Evolutionary conservation across 2,113 vertebrate genomes (phyloP), one percentile per base, ranked within the genome.

Genomic region (Carollia perspicillata): DNA sequence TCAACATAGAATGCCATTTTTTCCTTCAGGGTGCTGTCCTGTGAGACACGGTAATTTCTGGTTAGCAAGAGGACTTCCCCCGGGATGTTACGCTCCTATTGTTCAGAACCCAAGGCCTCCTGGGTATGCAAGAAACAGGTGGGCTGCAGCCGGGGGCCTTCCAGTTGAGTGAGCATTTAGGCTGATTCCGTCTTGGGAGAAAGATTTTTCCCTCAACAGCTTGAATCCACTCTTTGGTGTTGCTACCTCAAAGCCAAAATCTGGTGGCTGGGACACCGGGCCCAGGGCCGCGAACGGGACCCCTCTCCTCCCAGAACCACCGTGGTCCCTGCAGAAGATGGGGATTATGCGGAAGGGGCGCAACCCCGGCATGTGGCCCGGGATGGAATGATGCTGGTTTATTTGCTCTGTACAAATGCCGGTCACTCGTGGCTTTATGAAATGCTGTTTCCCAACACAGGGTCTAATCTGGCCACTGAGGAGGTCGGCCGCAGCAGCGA

Each of bases 1-100:
- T 95, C 95, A 95, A 84, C 93, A 96, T 74, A 92, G 95, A 97
- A 97, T 91, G 97, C 93, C 94, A 96, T 97, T 95, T 97, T 71
- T 69, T 96, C 49, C 87, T 93, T 55, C 81, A 89, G 79, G 37
- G 78, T n/a, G 14, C 44, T 58, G 72, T 95, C 90, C 95, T 35
- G 60, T 23, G 86, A 96, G 96, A 98, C 95, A 40, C 0, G 69
- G 60, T 97, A 96, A 97, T 96, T 94, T 55, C 88, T 74, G 75
- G 95, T 94, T 95, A 96, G 95, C 86, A 89, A 2, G 3, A 30
- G 93, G 84, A 11, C 63, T 23, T 83, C 66, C 28, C 26, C 35
- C 44, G 72, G 80, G 77, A 85, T 3, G 47, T 6, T 33, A 8
- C 7, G 4, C 10, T 84, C 8, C 89, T 72, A 77, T 90, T 96